These are phyloP conservation scores for Thalassoma bifasciatum DNA, from an alignment of 2,113 vertebrate species.

Conservation along the genomic window DNA sequence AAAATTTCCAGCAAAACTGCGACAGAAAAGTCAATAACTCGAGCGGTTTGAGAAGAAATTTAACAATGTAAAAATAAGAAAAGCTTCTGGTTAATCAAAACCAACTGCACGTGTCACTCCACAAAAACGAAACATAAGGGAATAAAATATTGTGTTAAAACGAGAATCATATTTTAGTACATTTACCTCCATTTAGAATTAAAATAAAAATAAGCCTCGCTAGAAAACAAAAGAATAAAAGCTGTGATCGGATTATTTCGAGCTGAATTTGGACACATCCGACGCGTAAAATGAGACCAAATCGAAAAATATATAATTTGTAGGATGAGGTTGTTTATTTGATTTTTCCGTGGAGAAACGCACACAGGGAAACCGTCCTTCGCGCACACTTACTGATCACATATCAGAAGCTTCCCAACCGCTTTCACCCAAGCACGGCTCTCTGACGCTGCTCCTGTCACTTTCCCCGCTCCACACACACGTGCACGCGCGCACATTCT, in stretches of 20 bases:
- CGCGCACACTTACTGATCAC: not conserved
- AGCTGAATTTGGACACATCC: not conserved
- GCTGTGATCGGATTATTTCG: conserved; percentile 17
- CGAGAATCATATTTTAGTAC: conserved; percentile 6
- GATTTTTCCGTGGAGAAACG: not conserved
- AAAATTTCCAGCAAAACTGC: not conserved
- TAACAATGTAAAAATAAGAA: not conserved
- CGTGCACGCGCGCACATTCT: not conserved
- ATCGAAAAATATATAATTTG: not conserved
- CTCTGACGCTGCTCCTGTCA: conserved; percentile 19
- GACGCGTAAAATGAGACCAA: not conserved
- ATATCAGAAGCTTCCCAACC: conserved; percentile 11
- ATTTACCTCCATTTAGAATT: conserved; percentile 18
- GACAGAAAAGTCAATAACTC: not conserved
- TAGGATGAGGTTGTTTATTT: not conserved
- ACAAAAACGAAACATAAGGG: not conserved
- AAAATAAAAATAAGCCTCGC: not conserved
- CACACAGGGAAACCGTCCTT: not conserved
- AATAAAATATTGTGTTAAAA: not conserved
- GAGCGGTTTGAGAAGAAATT: not conserved
- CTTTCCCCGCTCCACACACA: conserved; percentile 8
- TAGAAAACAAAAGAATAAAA: not conserved
- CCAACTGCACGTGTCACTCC: not conserved
- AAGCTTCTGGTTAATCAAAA: not conserved
- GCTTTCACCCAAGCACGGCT: not conserved